Conservation (phyloP, 2,888 invertebrate species). For the Rhyacophila evoluta region DNA sequence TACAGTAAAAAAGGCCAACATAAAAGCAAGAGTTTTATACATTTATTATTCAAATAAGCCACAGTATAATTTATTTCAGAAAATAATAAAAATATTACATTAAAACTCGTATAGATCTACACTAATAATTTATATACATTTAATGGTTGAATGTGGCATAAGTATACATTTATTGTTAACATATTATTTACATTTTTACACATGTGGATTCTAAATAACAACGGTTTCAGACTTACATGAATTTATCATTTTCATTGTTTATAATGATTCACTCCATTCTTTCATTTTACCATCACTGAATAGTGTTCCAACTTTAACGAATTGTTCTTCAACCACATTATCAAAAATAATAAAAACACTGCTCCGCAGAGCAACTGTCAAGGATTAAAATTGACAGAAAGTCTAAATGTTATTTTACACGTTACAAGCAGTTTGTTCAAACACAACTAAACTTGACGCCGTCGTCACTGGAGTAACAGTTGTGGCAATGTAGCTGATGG, state of each 20-base stretch:
- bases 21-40: background rate
- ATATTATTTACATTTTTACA: slow-evolving; percentile 44
- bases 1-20: background rate
- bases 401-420: too few relatives aligned
- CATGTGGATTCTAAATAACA: background rate
- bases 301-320: background rate
- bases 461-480: slow-evolving; percentile 97
- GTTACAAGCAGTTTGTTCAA: too few relatives aligned
- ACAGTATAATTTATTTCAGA: slow-evolving; percentile 19
- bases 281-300: background rate
- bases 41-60: slow-evolving; percentile 21
- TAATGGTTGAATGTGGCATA: slow-evolving; percentile 29
- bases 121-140: slow-evolving; percentile 30
- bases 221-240: background rate
- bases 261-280: background rate
- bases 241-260: background rate
- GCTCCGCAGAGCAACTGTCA: slow-evolving; percentile 29
- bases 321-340: slow-evolving; percentile 1
- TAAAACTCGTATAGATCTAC: background rate
- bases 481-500: slow-evolving; percentile 94
- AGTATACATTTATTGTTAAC: slow-evolving; percentile 23
- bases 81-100: slow-evolving; percentile 29
- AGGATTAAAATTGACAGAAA: background rate
- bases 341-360: background rate
- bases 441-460: slow-evolving; percentile 90